Percentiles rank a stretch among this genome's conserved stretches.
These are phyloP conservation scores for Lissonota sp. DNA, from an alignment of 2,888 invertebrate genomes.

Conservation along the genomic window DNA sequence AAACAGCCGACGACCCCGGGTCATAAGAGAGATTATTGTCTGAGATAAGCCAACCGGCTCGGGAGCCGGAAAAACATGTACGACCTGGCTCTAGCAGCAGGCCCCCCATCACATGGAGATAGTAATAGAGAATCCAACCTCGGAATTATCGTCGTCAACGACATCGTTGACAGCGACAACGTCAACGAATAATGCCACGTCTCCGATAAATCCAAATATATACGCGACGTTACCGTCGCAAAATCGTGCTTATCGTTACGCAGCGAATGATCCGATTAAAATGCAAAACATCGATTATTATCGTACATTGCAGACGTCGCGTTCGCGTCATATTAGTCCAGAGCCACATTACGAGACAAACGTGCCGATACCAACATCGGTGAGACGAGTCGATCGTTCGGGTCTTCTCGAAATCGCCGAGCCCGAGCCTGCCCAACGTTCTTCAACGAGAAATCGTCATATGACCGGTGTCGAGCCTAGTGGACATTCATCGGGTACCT, in stretches of 20 bases:
- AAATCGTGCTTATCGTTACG: conserved; percentile 62
- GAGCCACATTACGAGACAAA: conserved; percentile 66
- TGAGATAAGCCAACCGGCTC: conserved; percentile 85
- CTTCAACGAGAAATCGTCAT: conserved; percentile 50
- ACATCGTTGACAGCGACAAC: conserved; percentile 20
- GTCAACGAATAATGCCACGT: conserved; percentile 60
- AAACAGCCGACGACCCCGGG: conserved; percentile 95
- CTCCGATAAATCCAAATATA: conserved; percentile 57
- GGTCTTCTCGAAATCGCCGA: conserved; percentile 78
- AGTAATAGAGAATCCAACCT: conserved; percentile 79
- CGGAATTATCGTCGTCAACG: conserved; percentile 63
- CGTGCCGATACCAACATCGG: conserved; percentile 68
- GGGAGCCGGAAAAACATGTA: conserved; percentile 82
- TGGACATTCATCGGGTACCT: conserved; percentile 65
- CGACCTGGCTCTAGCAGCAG: conserved; percentile 83
- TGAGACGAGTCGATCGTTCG: conserved; percentile 79
- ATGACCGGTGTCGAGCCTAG: conserved; percentile 66
- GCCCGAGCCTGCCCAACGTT: conserved; percentile 63
- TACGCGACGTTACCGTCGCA: conserved; percentile 64
- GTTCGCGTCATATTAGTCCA: conserved; percentile 47
- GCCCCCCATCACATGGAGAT: conserved; percentile 81
- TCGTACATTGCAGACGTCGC: conserved; percentile 67
- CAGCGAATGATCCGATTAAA: conserved; percentile 15
- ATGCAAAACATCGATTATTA: conserved; percentile 67
- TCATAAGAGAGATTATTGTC: conserved; percentile 97